Evolutionary conservation across 2,797 vertebrate genomes (phyloP).

Genomic region (Emys orbicularis): DNA sequence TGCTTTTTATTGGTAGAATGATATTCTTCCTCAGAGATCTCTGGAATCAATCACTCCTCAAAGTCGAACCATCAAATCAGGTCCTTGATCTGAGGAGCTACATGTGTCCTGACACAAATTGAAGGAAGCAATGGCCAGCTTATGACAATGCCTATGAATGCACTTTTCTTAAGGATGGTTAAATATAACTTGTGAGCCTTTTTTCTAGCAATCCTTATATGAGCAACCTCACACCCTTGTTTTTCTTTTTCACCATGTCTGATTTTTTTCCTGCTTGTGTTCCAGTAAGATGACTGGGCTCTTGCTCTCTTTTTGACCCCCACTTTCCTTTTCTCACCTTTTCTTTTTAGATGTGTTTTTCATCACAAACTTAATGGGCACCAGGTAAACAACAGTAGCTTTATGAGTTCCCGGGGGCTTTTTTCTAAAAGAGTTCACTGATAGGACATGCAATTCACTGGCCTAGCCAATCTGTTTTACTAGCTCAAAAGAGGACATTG

Average conservation of each 20-base stretch:
- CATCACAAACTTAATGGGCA: neutral
- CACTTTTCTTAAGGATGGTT: neutral
- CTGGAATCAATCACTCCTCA: neutral
- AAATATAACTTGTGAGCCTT: neutral
- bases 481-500: neutral
- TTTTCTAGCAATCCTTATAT: neutral
- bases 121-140: neutral
- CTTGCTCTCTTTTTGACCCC: neutral
- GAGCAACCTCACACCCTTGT: neutral
- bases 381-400: neutral
- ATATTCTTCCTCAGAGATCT: neutral
- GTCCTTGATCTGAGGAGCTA: neutral
- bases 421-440: neutral
- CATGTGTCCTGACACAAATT: neutral
- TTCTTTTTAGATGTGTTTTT: neutral
- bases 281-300: neutral
- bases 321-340: neutral
- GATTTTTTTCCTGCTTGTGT: neutral
- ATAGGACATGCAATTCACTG: neutral
- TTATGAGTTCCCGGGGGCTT: neutral
- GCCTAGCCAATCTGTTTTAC: rapidly evolving
- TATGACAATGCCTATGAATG: neutral
- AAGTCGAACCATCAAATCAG: neutral
- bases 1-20: neutral
- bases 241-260: neutral